Base-by-base conservation (phyloP, 1,140 invertebrate species). In the Dreissena rostriformis region DNA sequence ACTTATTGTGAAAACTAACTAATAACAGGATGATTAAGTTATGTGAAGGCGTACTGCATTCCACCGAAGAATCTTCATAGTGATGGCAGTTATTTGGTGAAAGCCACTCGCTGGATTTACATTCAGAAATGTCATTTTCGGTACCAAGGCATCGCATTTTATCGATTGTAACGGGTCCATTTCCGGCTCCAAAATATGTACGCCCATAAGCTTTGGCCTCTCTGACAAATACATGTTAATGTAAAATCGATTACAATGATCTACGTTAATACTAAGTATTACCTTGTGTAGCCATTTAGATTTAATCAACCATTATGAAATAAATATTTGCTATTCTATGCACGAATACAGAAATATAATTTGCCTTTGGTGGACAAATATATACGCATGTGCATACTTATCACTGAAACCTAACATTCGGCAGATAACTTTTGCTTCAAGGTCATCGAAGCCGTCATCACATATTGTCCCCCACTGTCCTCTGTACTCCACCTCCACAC, bases 391-490 rank as follows among this genome's bases (percentile, higher is more conserved):
- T 8, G 39, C 39, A 39, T 80, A 80, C 77, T 52, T 22, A 22
- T 66, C 22, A 61, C 24, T 77, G 53, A 72, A 80, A 14, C 78
- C 83, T 8, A 88, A 78, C 74, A 72, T 84, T 49, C 68, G 53
- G 66, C 88, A 89, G 12, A 89, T 71, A 7, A 89, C 86, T 53
- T 49, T 55, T 0, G 86, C 88, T 53, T 82, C 85, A n/a, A 67
- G 72, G 19, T 70, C 24, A 26, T 78, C 76, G 51, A 81, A 89
- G 12, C 66, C 12, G 57, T 79, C 74, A 53, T 88, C 86, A 85
- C 88, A 89, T 5, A 89, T 82, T 19, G 85, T 88, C 22, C 86
- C 86, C 84, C 82, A 89, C 24, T 11, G 17, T 17, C 80, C 83
- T 6, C 75, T 75, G 53, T 82, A 81, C 24, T 72, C 19, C 1